phyloP scores from a whole-genome alignment of 2,113 vertebrate species.

The Actenoides lindsayi region DNA sequence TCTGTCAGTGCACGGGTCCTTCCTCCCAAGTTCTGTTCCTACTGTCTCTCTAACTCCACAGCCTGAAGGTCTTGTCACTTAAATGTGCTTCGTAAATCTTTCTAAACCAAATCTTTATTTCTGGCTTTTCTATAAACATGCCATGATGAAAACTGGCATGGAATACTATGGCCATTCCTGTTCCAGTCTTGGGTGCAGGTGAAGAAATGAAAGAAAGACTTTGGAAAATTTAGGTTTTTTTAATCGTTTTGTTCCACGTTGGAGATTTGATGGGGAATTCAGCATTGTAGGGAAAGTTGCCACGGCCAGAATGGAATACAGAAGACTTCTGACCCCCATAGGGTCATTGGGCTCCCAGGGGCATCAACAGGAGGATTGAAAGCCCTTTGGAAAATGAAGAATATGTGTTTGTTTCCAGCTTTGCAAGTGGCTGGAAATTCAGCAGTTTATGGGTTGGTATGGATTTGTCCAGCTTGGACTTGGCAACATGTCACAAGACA shows the following conservation, averaged over 20 bases:
- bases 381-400: not conserved
- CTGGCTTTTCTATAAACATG: not conserved
- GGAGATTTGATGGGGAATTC: not conserved
- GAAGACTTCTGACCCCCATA: not conserved
- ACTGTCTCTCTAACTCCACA: rapidly evolving
- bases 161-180: not conserved
- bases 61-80: no score
- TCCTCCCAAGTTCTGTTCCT: rapidly evolving
- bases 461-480: not conserved
- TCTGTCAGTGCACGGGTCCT: not conserved
- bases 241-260: not conserved
- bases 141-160: not conserved
- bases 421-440: not conserved
- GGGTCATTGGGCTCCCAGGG: not conserved
- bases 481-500: not conserved
- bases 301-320: not conserved
- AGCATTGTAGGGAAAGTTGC: not conserved
- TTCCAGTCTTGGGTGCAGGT: not conserved
- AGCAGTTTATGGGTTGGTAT: not conserved
- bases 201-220: not conserved
- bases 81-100: not conserved
- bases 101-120: not conserved
- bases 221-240: not conserved
- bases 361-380: not conserved
- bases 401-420: not conserved